These are phyloP conservation scores for Acanthiza pusilla DNA, from an alignment of 2,797 vertebrate genomes.

Conservation along the genomic window DNA sequence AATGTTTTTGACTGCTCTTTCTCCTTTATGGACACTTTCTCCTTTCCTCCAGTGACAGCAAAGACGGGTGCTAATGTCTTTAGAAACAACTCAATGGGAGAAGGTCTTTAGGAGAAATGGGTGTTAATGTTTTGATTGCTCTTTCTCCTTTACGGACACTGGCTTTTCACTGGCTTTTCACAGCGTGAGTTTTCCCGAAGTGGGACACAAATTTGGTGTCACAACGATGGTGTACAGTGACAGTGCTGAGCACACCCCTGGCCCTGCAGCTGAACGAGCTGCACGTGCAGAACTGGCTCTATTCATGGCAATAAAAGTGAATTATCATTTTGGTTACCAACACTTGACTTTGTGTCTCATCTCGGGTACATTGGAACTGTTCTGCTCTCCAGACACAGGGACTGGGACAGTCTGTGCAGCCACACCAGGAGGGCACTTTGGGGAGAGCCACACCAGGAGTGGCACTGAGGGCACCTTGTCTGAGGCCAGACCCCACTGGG, in stretches of 20 bases:
- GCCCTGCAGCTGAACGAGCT: background rate
- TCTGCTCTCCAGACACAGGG: background rate
- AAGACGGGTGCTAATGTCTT: no score
- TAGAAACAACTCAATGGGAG: no score
- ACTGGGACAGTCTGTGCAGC: background rate
- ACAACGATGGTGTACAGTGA: rapidly evolving
- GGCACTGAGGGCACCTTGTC: background rate
- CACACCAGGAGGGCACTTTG: background rate
- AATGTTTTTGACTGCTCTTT: no score
- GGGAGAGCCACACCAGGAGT: background rate
- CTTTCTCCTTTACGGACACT: no score
- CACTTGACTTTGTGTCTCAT: background rate
- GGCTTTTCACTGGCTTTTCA: no score
- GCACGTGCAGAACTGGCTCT: rapidly evolving
- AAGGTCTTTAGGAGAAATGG: no score
- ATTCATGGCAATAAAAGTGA: background rate
- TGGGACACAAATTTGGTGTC: background rate
- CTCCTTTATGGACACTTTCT: no score
- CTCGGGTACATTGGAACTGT: no score
- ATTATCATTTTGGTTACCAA: background rate
- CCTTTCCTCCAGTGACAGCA: no score
- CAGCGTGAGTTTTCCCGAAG: background rate
- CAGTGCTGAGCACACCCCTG: background rate
- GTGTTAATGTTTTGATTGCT: no score
- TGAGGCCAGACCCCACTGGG: background rate